Conservation (phyloP, 2,797 vertebrate species). For the Coendou prehensilis region DNA sequence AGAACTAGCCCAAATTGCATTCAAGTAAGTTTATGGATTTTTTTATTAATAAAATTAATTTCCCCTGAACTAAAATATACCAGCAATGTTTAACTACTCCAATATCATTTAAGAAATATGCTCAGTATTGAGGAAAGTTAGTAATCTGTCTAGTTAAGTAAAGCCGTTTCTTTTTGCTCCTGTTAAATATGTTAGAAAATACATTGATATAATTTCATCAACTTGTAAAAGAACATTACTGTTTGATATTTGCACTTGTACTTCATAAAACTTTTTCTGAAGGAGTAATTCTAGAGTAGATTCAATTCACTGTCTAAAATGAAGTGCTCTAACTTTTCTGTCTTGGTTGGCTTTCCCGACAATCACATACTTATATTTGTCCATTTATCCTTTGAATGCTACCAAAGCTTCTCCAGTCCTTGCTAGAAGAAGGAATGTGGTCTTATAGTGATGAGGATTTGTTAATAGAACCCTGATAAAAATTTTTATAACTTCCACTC, state of each 20-base stretch:
- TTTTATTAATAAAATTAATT: constrained; percentile 83
- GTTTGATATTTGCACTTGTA: background rate
- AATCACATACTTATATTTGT: constrained; percentile 63
- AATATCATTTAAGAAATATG: constrained; percentile 79
- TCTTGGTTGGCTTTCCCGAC: constrained; percentile 50
- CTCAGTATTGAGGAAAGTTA: background rate
- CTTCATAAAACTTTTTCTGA: constrained; percentile 43
- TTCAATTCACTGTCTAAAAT: constrained; percentile 45
- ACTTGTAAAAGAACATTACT: background rate
- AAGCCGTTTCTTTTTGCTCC: background rate
- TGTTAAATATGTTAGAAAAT: background rate
- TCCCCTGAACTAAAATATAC: constrained; percentile 60
- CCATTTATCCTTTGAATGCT: constrained; percentile 70
- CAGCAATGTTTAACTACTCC: constrained; percentile 69
- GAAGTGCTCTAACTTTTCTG: background rate
- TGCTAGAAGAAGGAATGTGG: constrained; percentile 57
- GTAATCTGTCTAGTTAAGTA: background rate
- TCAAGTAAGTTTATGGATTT: constrained; percentile 82
- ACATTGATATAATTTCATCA: background rate
- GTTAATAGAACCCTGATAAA: background rate
- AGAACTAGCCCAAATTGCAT: constrained; percentile 85
- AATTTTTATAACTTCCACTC: background rate
- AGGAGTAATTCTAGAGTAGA: constrained; percentile 2
- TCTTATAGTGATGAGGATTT: constrained; percentile 35
- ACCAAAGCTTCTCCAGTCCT: constrained; percentile 32